A percentile compares a stretch with the other conserved stretches of the same genome.
phyloP scores from a whole-genome alignment of 1,140 invertebrate genomes.

The Temnothorax longispinosus region DNA sequence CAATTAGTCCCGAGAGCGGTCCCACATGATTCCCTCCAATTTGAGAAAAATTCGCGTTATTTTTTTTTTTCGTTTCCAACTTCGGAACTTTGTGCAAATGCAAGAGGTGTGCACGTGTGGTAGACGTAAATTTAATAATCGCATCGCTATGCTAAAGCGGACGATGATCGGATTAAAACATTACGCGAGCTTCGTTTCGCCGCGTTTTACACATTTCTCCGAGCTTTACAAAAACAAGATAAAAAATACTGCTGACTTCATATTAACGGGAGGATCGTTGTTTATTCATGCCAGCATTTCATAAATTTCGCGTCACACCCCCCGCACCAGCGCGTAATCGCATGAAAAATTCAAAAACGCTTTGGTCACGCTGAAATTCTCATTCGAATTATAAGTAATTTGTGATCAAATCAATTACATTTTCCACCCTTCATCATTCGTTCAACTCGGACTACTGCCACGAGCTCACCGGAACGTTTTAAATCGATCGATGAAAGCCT shows the following conservation, averaged over 20 bases:
- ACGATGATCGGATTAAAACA: conserved; percentile 53
- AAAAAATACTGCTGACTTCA: conserved; percentile 38
- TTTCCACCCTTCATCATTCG: conserved; percentile 19
- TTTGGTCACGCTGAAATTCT: conserved; percentile 25
- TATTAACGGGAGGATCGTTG: conserved; percentile 42
- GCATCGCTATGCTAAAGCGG: conserved; percentile 43
- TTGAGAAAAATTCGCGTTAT: conserved; percentile 4
- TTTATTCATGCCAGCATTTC: conserved; percentile 50
- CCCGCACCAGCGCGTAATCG: neutral
- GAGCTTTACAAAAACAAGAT: conserved; percentile 26
- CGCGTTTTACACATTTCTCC: conserved; percentile 45
- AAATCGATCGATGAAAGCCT: conserved; percentile 56
- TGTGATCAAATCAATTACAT: conserved; percentile 39
- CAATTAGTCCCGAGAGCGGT: conserved; percentile 1
- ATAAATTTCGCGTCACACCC: conserved; percentile 42
- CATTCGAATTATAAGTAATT: conserved; percentile 41
- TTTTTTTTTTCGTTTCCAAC: neutral
- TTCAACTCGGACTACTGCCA: neutral
- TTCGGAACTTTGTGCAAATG: neutral
- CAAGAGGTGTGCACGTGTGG: conserved; percentile 1
- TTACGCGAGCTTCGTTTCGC: conserved; percentile 55
- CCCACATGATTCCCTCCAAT: conserved; percentile 22
- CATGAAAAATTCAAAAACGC: conserved; percentile 29
- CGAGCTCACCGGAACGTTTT: conserved; percentile 12
- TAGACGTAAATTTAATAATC: conserved; percentile 55